These are phyloP conservation scores for Ichneumoninae sp. DNA, from an alignment of 2,888 invertebrate species.

Conservation along the genomic window DNA sequence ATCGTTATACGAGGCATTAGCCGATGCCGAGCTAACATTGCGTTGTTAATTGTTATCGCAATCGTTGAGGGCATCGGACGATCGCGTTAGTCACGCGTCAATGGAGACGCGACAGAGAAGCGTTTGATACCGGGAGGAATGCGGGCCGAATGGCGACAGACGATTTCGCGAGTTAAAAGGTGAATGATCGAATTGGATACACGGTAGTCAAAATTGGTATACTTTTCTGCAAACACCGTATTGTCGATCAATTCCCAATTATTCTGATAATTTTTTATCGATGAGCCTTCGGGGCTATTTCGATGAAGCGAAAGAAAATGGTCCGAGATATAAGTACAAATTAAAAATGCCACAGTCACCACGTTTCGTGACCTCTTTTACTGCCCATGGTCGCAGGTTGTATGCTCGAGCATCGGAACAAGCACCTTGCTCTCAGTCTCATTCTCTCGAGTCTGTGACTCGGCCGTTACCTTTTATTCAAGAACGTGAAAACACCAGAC, in stretches of 20 bases:
- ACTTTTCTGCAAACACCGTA: not conserved
- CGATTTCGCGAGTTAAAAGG: not conserved
- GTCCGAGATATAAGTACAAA: not conserved
- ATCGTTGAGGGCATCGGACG: slow-evolving; percentile 28
- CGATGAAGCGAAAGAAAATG: not conserved
- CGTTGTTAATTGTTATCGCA: slow-evolving; percentile 55
- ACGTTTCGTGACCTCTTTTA: not conserved
- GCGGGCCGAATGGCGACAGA: slow-evolving; percentile 13
- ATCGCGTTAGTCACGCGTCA: slow-evolving; percentile 45
- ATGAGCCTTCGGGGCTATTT: not conserved
- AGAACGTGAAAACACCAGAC: slow-evolving; percentile 49
- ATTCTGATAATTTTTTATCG: not conserved
- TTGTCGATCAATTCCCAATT: not conserved
- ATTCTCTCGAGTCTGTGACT: not conserved
- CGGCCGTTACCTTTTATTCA: slow-evolving; percentile 37
- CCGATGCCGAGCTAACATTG: slow-evolving; percentile 36
- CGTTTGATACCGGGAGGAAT: slow-evolving; percentile 43
- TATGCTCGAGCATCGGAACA: not conserved
- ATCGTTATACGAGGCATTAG: slow-evolving; percentile 62
- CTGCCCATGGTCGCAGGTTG: not conserved
- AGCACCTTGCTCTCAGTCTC: not conserved
- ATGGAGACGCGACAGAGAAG: slow-evolving; percentile 23
- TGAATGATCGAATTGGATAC: not conserved
- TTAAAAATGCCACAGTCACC: not conserved
- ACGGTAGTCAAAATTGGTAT: not conserved